Conservation (phyloP, 2,797 vertebrate genomes). For the Coendou prehensilis region DNA sequence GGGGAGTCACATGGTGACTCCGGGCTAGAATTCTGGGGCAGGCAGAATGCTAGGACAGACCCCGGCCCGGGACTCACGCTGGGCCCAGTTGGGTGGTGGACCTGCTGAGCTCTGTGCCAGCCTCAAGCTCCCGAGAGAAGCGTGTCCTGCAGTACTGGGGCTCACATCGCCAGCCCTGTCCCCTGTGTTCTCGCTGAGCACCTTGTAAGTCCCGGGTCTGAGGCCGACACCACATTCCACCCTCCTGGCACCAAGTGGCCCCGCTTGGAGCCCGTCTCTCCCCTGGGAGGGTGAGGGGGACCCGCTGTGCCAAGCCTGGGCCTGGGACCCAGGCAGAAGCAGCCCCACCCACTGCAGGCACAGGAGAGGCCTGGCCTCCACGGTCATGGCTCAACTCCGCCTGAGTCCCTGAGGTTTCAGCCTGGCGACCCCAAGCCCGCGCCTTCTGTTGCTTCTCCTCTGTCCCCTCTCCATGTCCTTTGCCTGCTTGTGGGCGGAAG, state of each 20-base stretch:
- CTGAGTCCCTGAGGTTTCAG: not conserved
- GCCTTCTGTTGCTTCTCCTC: not conserved
- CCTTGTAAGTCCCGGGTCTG: conserved; percentile 89
- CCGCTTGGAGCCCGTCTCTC: conserved; percentile 61
- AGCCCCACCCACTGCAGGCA: not conserved
- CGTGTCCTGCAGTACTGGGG: not conserved
- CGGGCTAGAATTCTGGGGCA: not conserved
- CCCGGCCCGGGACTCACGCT: not conserved
- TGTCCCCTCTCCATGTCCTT: not conserved
- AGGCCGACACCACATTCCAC: conserved; percentile 87
- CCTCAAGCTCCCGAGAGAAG: not conserved
- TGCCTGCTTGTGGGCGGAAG: not conserved
- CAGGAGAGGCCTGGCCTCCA: not conserved
- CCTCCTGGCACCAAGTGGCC: conserved; percentile 83
- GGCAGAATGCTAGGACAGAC: not conserved
- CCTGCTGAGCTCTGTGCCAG: not conserved
- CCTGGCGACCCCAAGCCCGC: not conserved
- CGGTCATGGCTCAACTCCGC: too few species aligned
- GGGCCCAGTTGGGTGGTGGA: not conserved
- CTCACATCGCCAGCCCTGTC: not conserved
- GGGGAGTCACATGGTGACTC: not conserved
- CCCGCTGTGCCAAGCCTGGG: conserved; percentile 47
- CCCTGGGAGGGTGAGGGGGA: conserved; percentile 60
- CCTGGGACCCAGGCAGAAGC: not conserved
- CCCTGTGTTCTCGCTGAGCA: conserved; percentile 41